Evolutionary conservation across 2,888 invertebrate species (phyloP), one percentile per base, ranked within the genome.

Genomic region (Acleris emargana): DNA sequence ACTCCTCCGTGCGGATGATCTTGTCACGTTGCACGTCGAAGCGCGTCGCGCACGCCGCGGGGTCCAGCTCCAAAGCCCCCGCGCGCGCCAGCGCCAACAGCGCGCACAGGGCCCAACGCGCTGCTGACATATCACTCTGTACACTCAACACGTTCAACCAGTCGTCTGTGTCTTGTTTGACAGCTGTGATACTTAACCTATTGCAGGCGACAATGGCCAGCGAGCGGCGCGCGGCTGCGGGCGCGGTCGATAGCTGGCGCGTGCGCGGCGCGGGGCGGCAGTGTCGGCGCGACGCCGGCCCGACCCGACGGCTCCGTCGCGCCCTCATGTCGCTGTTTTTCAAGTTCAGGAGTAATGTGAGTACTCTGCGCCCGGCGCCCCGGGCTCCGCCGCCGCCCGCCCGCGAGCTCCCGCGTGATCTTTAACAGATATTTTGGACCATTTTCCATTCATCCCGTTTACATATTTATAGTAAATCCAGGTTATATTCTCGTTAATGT

Each of bases 1-100:
- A 98, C 86, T 98, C 98, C 79, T 97, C 96, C 1, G 97, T 97
- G 78, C 97, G 94, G 79, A 98, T 98, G 77, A 98, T 98, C 84
- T 97, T 97, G 87, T 97, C 97, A 77, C 94, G 94, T 87, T 97
- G 97, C 71, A 98, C 94, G 87, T 97, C 97, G 86, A 97, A 98
- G 78, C 95, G 95, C 73, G 95, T 94, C 76, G 95, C 93, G 88
- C 96, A 96, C 77, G 94, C 94, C 72, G 94, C 94, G 67, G 95
- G 92, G 82, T 94, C 94, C 71, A 94, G 91, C 76, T 95, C 95
- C 71, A 86, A 87, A 74, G 87, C 88, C 68, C 77, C 72, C 71
- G 76, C 84, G 72, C 69, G 77, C 68, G 77, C 75, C 76, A 80
- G 68, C 68, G 62, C 68, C 62, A 54, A 43, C 67, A 77, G 72